Evolutionary conservation across 2,797 vertebrate species (phyloP).

Genomic region (Propithecus deckenii): DNA sequence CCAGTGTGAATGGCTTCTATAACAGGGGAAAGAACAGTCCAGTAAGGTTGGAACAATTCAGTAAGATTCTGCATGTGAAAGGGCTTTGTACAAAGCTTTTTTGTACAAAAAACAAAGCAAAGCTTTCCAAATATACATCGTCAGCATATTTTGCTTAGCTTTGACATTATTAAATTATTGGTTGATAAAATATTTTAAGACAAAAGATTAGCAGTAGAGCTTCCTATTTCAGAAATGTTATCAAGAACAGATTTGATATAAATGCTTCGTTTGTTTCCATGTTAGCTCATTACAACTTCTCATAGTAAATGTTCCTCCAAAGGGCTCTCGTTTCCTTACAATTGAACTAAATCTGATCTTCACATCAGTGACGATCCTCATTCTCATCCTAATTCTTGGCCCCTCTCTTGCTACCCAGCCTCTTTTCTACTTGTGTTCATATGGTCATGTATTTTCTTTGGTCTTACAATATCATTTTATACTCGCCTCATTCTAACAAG

Average conservation of each 20-base stretch:
- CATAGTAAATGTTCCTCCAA: background rate
- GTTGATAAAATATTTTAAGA: conserved; percentile 51
- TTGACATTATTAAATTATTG: conserved; percentile 46
- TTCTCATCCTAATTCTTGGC: conserved; percentile 8
- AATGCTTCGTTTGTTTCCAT: conserved; percentile 58
- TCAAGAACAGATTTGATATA: conserved; percentile 36
- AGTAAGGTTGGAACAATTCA: background rate
- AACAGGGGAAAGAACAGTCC: conserved; percentile 7
- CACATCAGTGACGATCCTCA: background rate
- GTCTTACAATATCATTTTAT: conserved; percentile 22
- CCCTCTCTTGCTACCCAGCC: background rate
- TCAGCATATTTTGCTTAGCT: conserved; percentile 43
- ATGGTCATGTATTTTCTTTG: background rate
- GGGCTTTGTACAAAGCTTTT: background rate
- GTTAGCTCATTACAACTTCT: conserved; percentile 43
- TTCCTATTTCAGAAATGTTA: conserved; percentile 42
- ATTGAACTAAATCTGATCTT: conserved; percentile 47
- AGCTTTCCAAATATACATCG: conserved; percentile 2
- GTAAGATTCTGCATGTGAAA: conserved; percentile 40
- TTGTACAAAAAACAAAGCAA: background rate
- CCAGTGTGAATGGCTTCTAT: background rate
- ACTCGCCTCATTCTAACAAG: conserved; percentile 9
- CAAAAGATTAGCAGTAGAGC: conserved; percentile 26
- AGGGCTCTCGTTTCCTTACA: conserved; percentile 16
- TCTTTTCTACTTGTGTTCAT: conserved; percentile 1